Percentiles rank a stretch among this genome's conserved stretches.
phyloP scores from a whole-genome alignment of 2,113 vertebrate genomes.

The Rynchops niger region DNA sequence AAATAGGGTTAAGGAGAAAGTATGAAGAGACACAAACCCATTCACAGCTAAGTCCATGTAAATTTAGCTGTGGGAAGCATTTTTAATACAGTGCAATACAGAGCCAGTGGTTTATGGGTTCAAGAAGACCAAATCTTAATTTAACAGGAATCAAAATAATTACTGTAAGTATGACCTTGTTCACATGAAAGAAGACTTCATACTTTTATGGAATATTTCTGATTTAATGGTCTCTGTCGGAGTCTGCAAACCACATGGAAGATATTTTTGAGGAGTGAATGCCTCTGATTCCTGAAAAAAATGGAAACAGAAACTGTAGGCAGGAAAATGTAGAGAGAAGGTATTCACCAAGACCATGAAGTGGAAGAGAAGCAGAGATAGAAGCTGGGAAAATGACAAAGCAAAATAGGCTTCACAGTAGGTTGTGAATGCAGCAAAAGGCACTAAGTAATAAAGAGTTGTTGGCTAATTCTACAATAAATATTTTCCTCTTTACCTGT shows the following conservation, averaged over 20 bases:
- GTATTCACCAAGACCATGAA: neutral
- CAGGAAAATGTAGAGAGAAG: neutral
- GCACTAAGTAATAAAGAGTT: neutral
- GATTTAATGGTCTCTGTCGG: neutral
- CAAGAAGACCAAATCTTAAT: neutral
- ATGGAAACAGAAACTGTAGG: neutral
- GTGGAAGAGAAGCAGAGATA: neutral
- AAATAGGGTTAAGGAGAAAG: neutral
- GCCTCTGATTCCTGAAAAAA: neutral
- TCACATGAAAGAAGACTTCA: neutral
- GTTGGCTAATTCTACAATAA: neutral
- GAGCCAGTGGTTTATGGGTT: neutral
- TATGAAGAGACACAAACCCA: neutral
- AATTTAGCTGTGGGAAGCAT: neutral
- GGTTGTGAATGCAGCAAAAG: neutral
- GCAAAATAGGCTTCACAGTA: neutral
- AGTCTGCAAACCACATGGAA: neutral
- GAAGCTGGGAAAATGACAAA: neutral
- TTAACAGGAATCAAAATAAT: neutral
- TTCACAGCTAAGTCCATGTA: neutral
- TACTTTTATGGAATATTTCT: neutral
- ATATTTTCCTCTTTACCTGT: neutral
- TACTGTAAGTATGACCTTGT: neutral
- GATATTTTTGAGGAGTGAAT: neutral
- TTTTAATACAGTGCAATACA: neutral